phyloP scores from a whole-genome alignment of 2,888 invertebrate species.

The Xanthia icteritia region DNA sequence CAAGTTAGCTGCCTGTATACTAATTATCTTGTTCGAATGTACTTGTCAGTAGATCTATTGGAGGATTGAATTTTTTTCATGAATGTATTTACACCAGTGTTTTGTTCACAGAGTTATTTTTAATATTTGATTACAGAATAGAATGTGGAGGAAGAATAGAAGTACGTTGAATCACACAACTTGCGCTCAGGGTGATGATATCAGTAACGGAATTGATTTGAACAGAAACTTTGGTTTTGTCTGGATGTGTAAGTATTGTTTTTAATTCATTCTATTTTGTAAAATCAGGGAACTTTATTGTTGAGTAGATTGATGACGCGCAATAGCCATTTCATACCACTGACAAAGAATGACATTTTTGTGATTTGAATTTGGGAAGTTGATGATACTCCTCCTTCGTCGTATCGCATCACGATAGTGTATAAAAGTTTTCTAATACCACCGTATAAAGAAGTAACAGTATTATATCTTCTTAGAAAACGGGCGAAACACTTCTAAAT shows the following conservation, averaged over 20 bases:
- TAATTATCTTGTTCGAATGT: background rate
- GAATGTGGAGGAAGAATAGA: constrained; percentile 93
- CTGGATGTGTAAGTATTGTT: constrained; percentile 81
- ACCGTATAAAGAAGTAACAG: too few relatives aligned
- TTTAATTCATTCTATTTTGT: background rate
- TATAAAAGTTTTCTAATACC: too few relatives aligned
- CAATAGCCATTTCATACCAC: background rate
- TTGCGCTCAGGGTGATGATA: constrained; percentile 69
- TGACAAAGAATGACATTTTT: background rate
- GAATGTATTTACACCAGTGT: background rate
- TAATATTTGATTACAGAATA: constrained; percentile 85
- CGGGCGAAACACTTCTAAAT: too few relatives aligned
- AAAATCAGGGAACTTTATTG: background rate
- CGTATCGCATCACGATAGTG: too few relatives aligned
- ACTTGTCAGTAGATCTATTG: background rate
- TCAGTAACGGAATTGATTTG: constrained; percentile 84
- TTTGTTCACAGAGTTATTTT: background rate
- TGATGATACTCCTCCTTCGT: background rate
- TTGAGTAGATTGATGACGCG: background rate
- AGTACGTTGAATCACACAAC: constrained; percentile 60
- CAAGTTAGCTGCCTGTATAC: background rate
- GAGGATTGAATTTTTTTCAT: background rate
- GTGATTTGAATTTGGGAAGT: background rate
- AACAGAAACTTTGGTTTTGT: constrained; percentile 80
- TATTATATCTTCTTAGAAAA: too few relatives aligned